Evolutionary conservation across 2,797 vertebrate species (phyloP).

Genomic region (Clarias fuscus): DNA sequence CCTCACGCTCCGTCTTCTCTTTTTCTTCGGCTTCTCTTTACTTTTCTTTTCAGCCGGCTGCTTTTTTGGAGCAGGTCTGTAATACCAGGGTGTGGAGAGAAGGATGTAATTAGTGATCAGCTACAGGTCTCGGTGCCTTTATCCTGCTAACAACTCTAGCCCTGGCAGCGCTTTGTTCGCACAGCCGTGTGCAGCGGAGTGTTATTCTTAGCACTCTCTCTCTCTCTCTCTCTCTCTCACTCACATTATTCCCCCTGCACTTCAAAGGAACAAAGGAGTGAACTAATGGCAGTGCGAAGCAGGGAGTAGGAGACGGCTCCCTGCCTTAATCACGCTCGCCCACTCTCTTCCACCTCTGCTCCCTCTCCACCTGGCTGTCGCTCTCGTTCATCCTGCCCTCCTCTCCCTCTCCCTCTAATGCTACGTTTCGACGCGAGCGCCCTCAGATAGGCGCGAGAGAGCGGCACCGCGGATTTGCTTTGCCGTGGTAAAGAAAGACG

Average conservation of each 20-base stretch:
- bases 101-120: constrained; percentile 72
- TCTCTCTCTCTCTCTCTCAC: neutral
- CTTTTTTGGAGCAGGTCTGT: constrained; percentile 1
- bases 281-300: constrained; percentile 71
- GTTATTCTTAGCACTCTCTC: constrained; percentile 46
- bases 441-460: constrained; percentile 71
- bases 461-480: constrained; percentile 75
- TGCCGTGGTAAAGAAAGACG: constrained; percentile 70
- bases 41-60: constrained; percentile 1
- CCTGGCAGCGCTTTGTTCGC: constrained; percentile 13
- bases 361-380: constrained; percentile 38
- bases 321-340: constrained; percentile 49
- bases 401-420: constrained; percentile 20
- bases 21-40: constrained; percentile 9
- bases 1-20: neutral
- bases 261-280: constrained; percentile 74
- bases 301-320: constrained; percentile 47
- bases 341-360: constrained; percentile 51
- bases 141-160: constrained; percentile 40
- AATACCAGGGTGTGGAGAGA: constrained; percentile 75
- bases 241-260: constrained; percentile 74
- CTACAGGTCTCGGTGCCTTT: constrained; percentile 40
- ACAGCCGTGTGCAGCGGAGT: neutral
- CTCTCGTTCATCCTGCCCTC: constrained; percentile 1
- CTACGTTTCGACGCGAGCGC: constrained; percentile 34